phyloP scores from a whole-genome alignment of 2,888 invertebrate genomes.

The Caenorhabditis uteleia region DNA sequence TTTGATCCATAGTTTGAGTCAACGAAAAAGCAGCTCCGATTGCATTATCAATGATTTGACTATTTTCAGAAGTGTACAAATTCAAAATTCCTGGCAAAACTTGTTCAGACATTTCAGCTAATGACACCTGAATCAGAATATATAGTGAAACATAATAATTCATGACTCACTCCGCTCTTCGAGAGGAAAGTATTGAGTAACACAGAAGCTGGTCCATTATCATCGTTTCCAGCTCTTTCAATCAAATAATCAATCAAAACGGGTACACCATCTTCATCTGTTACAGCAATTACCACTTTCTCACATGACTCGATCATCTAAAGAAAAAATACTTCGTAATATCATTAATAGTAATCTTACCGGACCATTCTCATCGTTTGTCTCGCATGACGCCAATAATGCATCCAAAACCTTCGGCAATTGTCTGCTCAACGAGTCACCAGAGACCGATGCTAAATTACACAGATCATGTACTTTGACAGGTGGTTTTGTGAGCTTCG shows the following conservation, averaged over 20 bases:
- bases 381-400: slow-evolving; percentile 74
- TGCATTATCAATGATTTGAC: slow-evolving; percentile 82
- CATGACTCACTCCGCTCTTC: slow-evolving; percentile 44
- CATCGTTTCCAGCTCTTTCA: slow-evolving; percentile 78
- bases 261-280: slow-evolving; percentile 82
- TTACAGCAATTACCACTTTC: slow-evolving; percentile 84
- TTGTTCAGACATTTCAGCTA: slow-evolving; percentile 43
- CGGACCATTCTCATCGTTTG: slow-evolving; percentile 51
- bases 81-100: slow-evolving; percentile 53
- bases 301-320: slow-evolving; percentile 57
- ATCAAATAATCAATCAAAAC: slow-evolving; percentile 86
- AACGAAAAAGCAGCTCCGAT: slow-evolving; percentile 91
- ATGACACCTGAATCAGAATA: too few species aligned
- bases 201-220: slow-evolving; percentile 83
- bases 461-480: slow-evolving; percentile 88
- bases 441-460: slow-evolving; percentile 88
- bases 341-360: slow-evolving; percentile 9
- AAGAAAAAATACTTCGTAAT: not conserved
- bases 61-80: slow-evolving; percentile 81
- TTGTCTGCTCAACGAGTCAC: slow-evolving; percentile 87
- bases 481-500: slow-evolving; percentile 83
- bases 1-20: slow-evolving; percentile 75
- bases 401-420: slow-evolving; percentile 90
- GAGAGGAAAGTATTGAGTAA: slow-evolving; percentile 52
- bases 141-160: too few species aligned